Evolutionary conservation across 2,888 invertebrate genomes (phyloP).

Genomic region (Tetramorium bicarinatum): DNA sequence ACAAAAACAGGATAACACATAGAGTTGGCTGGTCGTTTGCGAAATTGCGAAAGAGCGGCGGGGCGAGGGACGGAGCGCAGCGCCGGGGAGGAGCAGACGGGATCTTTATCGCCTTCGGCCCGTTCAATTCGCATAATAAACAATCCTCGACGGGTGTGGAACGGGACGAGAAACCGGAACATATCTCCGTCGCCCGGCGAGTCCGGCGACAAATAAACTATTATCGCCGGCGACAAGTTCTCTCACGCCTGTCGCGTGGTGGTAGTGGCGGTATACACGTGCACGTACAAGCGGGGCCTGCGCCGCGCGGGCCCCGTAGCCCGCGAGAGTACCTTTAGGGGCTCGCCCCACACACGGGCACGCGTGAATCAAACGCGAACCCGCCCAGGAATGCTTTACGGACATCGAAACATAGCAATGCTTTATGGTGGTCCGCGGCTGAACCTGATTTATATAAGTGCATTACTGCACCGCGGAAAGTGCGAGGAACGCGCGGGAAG

Average conservation of each 20-base stretch:
- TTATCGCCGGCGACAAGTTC: constrained; percentile 86
- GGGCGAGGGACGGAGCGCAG: constrained; percentile 49
- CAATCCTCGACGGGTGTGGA: constrained; percentile 82
- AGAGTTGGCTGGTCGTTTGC: constrained; percentile 40
- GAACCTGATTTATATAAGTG: constrained; percentile 87
- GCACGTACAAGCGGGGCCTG: constrained; percentile 45
- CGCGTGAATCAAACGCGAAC: constrained; percentile 86
- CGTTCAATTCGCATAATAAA: constrained; percentile 86
- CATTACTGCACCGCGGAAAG: constrained; percentile 84
- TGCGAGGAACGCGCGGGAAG: constrained; percentile 58
- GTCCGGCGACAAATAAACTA: constrained; percentile 86
- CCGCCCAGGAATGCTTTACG: constrained; percentile 86
- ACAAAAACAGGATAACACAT: constrained; percentile 33
- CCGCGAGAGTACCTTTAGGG: constrained; percentile 68
- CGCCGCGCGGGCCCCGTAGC: constrained; percentile 62
- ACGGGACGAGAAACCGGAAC: constrained; percentile 84
- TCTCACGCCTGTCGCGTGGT: constrained; percentile 82
- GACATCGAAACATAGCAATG: constrained; percentile 87
- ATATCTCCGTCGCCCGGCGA: constrained; percentile 81
- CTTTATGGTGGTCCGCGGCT: constrained; percentile 86
- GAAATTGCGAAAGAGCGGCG: constrained; percentile 34
- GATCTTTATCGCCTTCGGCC: constrained; percentile 85
- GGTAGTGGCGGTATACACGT: constrained; percentile 60
- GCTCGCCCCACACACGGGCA: constrained; percentile 82
- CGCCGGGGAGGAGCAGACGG: constrained; percentile 72